Evolutionary conservation across 1,140 invertebrate genomes (phyloP).

Genomic region (Archivesica marissinica): DNA sequence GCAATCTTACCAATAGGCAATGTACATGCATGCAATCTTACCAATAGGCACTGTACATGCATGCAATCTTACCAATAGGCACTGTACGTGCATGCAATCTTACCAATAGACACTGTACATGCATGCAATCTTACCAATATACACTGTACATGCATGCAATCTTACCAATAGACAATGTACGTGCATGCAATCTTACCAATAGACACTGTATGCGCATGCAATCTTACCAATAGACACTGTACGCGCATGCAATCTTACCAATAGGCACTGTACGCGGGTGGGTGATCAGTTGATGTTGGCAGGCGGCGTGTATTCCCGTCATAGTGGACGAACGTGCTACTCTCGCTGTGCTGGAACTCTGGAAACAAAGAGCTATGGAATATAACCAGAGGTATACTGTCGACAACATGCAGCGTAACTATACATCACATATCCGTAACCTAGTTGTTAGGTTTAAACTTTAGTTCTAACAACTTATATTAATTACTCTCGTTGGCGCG

Average conservation of each 20-base stretch:
- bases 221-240: neutral
- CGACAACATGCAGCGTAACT: neutral
- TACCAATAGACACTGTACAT: neutral
- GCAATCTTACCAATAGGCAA: too few species aligned
- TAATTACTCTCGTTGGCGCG: neutral
- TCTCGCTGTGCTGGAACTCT: slow-evolving; percentile 18
- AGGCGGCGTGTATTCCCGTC: neutral
- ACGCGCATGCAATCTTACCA: neutral
- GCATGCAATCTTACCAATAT: neutral
- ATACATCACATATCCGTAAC: neutral
- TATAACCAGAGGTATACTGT: neutral
- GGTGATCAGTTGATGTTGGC: neutral
- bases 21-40: too few species aligned
- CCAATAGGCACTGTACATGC: too few species aligned
- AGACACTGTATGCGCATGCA: neutral
- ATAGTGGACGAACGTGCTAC: neutral
- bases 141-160: neutral
- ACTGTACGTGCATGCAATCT: too few species aligned
- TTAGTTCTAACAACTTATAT: neutral
- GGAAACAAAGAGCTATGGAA: neutral
- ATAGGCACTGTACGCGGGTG: slow-evolving; percentile 2
- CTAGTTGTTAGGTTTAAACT: neutral
- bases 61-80: too few species aligned
- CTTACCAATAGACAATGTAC: neutral
- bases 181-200: neutral